A percentile compares a stretch with the other conserved stretches of the same genome.
Conservation (phyloP, 2,888 invertebrate species). For the Scaptomyza flava region DNA sequence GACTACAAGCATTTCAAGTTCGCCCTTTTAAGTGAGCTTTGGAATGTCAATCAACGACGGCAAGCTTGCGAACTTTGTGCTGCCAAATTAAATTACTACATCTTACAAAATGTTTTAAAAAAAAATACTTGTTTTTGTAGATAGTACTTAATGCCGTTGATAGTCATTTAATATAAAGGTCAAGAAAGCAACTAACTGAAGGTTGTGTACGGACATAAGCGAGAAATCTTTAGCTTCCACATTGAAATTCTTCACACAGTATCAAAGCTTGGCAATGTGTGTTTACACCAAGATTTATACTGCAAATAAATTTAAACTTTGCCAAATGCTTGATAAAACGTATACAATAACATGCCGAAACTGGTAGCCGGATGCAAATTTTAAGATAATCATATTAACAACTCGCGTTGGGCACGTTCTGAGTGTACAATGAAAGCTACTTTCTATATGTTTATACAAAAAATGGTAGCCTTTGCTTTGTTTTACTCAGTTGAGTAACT, state of each 20-base stretch:
- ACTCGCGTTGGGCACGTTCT: slow-evolving; percentile 2
- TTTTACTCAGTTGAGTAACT: background rate
- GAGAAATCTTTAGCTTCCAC: slow-evolving; percentile 16
- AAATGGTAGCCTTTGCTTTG: background rate
- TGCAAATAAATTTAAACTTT: slow-evolving; percentile 18
- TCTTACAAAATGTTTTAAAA: slow-evolving; percentile 22
- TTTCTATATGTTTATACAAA: background rate
- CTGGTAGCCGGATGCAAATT: slow-evolving; percentile 25
- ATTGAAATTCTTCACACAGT: slow-evolving; percentile 18
- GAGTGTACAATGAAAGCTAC: background rate
- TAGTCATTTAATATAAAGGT: slow-evolving; percentile 30
- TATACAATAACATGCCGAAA: slow-evolving; percentile 6
- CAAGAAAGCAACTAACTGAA: slow-evolving; percentile 24
- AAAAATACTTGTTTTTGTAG: slow-evolving; percentile 29
- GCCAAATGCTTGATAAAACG: slow-evolving; percentile 29
- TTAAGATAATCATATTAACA: slow-evolving; percentile 23
- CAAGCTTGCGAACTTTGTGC: slow-evolving; percentile 20
- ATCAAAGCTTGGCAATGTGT: background rate
- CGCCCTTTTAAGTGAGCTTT: slow-evolving; percentile 2
- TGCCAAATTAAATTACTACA: slow-evolving; percentile 28
- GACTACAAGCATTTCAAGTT: slow-evolving; percentile 18
- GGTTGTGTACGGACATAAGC: slow-evolving; percentile 14
- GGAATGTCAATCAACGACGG: slow-evolving; percentile 21
- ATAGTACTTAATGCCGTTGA: slow-evolving; percentile 17
- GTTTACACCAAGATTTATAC: slow-evolving; percentile 3